Conservation (phyloP, 2,797 vertebrate species). For the Pyrocephalus nanus region DNA sequence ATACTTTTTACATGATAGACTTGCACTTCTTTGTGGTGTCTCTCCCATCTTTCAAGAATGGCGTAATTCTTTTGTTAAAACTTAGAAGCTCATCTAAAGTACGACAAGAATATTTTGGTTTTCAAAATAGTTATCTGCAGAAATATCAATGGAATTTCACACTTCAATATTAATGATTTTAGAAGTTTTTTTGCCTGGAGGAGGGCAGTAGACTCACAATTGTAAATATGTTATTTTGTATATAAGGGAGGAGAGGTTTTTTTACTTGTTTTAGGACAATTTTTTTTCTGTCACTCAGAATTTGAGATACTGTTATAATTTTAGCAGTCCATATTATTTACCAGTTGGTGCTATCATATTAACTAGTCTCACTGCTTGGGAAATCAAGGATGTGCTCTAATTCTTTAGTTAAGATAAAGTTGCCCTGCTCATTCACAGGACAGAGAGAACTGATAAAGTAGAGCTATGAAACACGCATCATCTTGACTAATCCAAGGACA, state of each 20-base stretch:
- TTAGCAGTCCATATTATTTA: not conserved
- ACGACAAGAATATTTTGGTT: not conserved
- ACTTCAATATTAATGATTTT: not conserved
- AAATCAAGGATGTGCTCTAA: not conserved
- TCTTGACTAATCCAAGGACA: not conserved
- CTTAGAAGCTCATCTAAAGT: not conserved
- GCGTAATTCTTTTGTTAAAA: not conserved
- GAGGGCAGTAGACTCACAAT: not conserved
- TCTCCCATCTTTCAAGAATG: not conserved
- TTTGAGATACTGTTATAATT: not conserved
- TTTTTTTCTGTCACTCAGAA: not conserved
- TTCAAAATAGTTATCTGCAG: not conserved
- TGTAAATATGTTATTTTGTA: not conserved
- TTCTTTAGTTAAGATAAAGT: not conserved
- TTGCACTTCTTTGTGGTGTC: not conserved
- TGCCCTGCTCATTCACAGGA: not conserved
- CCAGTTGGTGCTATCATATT: not conserved
- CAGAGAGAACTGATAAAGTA: not conserved
- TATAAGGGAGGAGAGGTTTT: not conserved
- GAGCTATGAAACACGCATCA: not conserved
- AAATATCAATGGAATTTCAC: not conserved
- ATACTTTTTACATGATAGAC: not conserved
- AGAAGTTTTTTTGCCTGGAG: not conserved
- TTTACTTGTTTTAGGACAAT: not conserved
- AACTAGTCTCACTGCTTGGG: not conserved